Evolutionary conservation across 2,113 vertebrate species (phyloP).

Genomic region (Mastomys coucha): DNA sequence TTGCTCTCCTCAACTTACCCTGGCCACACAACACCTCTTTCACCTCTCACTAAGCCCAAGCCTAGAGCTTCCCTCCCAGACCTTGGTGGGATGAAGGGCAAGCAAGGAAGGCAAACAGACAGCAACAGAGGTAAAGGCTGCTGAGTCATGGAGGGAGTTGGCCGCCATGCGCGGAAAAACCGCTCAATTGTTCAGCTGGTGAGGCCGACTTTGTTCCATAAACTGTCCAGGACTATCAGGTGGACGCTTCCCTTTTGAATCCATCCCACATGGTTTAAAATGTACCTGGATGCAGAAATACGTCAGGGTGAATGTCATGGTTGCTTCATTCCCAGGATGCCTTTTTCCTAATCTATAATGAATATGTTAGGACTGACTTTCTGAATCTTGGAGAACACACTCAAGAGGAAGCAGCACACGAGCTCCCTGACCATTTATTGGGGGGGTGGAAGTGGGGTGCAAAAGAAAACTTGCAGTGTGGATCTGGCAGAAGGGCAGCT

Average conservation of each 20-base stretch:
- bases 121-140: constrained; percentile 77
- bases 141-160: constrained; percentile 67
- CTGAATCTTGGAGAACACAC: constrained; percentile 38
- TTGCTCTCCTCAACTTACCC: constrained; percentile 56
- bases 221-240: constrained; percentile 81
- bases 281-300: constrained; percentile 71
- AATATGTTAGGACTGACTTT: constrained; percentile 45
- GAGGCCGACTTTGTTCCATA: constrained; percentile 78
- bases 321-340: constrained; percentile 69
- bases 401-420: constrained; percentile 22
- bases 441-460: neutral
- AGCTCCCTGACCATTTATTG: neutral
- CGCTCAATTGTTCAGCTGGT: constrained; percentile 78
- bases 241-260: constrained; percentile 78
- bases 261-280: constrained; percentile 67
- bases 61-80: constrained; percentile 71
- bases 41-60: constrained; percentile 81
- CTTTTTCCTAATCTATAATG: constrained; percentile 64
- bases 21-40: constrained; percentile 75
- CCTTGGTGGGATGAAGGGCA: constrained; percentile 76
- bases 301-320: constrained; percentile 61
- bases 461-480: neutral
- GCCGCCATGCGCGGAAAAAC: constrained; percentile 72
- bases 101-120: constrained; percentile 81
- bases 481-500: neutral